Conservation (phyloP, 2,888 invertebrate species). For the Scotopteryx bipunctaria region DNA sequence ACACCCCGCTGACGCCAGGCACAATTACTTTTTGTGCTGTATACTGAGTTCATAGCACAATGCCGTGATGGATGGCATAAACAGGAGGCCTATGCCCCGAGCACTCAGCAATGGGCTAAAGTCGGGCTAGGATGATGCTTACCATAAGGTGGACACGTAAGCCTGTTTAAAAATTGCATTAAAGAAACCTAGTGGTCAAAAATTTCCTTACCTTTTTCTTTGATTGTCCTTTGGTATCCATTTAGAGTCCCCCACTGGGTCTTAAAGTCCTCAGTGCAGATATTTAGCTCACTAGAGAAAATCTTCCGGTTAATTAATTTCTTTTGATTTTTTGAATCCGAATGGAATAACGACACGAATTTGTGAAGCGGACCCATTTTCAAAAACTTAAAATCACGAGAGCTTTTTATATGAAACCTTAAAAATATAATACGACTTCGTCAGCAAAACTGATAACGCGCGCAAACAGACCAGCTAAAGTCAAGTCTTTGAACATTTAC, state of each 20-base stretch:
- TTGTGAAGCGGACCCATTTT: constrained; percentile 85
- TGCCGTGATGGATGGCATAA: too few species aligned
- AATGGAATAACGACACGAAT: constrained; percentile 85
- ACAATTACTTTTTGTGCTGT: too few species aligned
- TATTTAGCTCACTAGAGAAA: constrained; percentile 83
- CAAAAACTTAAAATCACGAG: constrained; percentile 5
- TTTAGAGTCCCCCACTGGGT: constrained; percentile 82
- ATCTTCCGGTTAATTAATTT: constrained; percentile 75
- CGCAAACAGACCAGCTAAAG: not conserved
- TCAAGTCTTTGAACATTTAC: constrained; percentile 6
- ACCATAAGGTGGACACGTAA: too few species aligned
- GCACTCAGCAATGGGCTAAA: too few species aligned
- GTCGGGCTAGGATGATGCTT: too few species aligned
- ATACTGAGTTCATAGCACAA: too few species aligned
- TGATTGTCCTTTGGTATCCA: constrained; percentile 61
- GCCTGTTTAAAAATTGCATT: too few species aligned
- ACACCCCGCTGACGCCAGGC: too few species aligned
- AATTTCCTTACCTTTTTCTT: constrained; percentile 65
- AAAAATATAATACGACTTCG: not conserved
- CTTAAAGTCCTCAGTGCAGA: constrained; percentile 73
- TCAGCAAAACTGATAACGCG: constrained; percentile 1
- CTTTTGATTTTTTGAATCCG: constrained; percentile 76
- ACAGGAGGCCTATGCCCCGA: too few species aligned
- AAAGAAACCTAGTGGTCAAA: too few species aligned
- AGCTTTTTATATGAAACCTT: not conserved